Evolutionary conservation across 2,113 vertebrate species (phyloP).

Genomic region (Atrichornis clamosus): DNA sequence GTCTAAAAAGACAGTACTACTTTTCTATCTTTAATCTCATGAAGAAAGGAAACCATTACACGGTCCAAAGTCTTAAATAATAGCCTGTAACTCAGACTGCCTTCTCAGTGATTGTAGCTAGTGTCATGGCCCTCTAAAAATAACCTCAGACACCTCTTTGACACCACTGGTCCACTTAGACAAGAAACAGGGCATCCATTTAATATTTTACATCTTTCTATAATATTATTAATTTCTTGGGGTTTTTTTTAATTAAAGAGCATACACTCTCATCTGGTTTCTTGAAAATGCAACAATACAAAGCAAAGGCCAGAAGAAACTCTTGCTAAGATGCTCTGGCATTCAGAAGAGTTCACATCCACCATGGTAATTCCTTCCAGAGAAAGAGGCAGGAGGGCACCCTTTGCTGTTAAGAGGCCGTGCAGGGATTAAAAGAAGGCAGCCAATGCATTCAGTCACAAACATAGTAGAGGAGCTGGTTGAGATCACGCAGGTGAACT

Average conservation of each 20-base stretch:
- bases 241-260: background rate
- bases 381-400: background rate
- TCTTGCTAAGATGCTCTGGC: background rate
- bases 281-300: background rate
- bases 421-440: background rate
- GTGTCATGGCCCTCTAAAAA: background rate
- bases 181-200: background rate
- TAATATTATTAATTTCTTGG: background rate
- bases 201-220: background rate
- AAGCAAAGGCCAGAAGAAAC: background rate
- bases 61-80: background rate
- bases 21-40: background rate
- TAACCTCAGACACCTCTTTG: background rate
- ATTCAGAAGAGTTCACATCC: background rate
- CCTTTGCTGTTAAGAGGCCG: rapidly evolving
- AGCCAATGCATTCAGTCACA: background rate
- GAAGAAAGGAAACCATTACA: constrained; percentile 10
- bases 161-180: background rate
- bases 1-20: background rate
- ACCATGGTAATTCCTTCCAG: background rate
- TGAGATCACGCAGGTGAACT: background rate
- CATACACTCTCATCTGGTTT: background rate
- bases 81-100: background rate
- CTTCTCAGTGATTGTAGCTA: background rate
- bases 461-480: background rate